Conservation (phyloP, 2,888 invertebrate species). For the Xestia c-nigrum region DNA sequence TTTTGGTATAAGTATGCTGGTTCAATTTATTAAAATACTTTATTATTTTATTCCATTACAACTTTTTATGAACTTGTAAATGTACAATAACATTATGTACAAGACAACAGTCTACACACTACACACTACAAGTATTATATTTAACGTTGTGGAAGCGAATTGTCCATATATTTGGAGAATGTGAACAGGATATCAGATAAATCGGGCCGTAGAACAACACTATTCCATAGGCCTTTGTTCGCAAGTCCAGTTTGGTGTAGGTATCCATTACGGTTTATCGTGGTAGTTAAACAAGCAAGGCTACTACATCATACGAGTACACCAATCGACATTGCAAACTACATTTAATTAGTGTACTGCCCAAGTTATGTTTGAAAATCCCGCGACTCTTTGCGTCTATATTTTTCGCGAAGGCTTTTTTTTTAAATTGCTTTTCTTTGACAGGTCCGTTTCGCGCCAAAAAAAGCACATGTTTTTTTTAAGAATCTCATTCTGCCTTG, state of each 20-base stretch:
- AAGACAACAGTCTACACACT: slow-evolving; percentile 11
- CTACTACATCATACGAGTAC: slow-evolving; percentile 45
- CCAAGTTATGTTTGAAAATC: slow-evolving; percentile 8
- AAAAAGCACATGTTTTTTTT: background rate
- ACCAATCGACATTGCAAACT: slow-evolving; percentile 17
- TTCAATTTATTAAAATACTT: background rate
- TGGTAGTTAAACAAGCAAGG: slow-evolving; percentile 38
- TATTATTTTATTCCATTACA: background rate
- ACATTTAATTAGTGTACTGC: slow-evolving; percentile 12
- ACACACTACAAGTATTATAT: slow-evolving; percentile 39
- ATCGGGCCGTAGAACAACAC: slow-evolving; percentile 78
- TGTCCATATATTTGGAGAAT: slow-evolving; percentile 80
- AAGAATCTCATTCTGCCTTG: background rate
- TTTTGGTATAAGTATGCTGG: background rate
- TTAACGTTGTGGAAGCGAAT: slow-evolving; percentile 60
- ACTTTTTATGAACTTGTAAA: background rate
- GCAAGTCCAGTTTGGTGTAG: slow-evolving; percentile 71
- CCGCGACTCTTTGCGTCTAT: background rate
- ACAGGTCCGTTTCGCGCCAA: background rate
- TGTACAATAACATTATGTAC: background rate
- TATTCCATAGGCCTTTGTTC: slow-evolving; percentile 85
- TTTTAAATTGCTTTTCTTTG: background rate
- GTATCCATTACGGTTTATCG: slow-evolving; percentile 71
- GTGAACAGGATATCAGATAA: slow-evolving; percentile 83
- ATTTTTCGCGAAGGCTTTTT: background rate